Evolutionary conservation across 2,888 invertebrate species (phyloP), one percentile per base, ranked within the genome.

Genomic region (Aplocera efformata): DNA sequence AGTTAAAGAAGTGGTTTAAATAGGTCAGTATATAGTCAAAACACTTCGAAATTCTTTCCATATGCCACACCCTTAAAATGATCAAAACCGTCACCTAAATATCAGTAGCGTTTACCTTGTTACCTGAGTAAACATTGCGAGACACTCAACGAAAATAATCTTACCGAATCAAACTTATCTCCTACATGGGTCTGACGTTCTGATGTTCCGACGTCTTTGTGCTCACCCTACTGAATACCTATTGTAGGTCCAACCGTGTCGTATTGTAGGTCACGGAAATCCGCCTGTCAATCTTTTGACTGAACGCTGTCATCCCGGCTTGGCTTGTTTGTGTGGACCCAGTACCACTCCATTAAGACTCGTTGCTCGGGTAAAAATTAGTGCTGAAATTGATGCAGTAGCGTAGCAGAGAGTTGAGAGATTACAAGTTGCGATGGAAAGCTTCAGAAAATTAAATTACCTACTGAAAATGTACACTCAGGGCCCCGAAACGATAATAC

Each of bases 271-370:
- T 34, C 50, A 38, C 61, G 67, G 67, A 69, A 39, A 63, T 71
- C 71, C 71, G 35, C 42, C 60, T 64, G 70, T 70, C 72, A 69
- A 68, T 69, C 67, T 68, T 58, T 56, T 41, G 53, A 56, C 49
- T 52, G 59, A 13, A 9, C 29, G 22, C 10, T 7, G 45, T 22
- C 7, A 7, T 52, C 47, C 60, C 53, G 56, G 51, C 59, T 58
- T 53, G 10, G 25, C 7, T 11, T 22, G 37, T 10, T n/a, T 36
- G 38, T 42, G 41, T 48, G 50, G 50, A 34, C 42, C 21, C 26
- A 42, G 43, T 50, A 53, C 36, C 31, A 39, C 34, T 48, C 46
- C 46, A 53, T 53, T 53, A 53, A 44, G 17, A 33, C 32, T 31
- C 29, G 38, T 40, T 24, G 42, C 45, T 36, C 37, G 39, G 31